phyloP scores from a whole-genome alignment of 1,140 invertebrate genomes.

The Nymphalis io region DNA sequence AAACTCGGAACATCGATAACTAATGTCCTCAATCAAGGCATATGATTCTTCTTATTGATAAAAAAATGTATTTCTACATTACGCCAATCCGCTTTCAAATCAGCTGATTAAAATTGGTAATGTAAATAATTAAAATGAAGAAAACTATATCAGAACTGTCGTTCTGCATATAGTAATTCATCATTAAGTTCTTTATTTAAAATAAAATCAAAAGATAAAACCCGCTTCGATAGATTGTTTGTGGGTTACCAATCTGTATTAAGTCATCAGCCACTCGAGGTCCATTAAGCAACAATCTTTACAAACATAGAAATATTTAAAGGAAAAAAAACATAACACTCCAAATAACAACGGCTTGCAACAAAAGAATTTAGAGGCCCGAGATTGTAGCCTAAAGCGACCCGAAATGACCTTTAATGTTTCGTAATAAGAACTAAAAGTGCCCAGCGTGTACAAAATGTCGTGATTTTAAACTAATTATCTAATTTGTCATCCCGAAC shows the following conservation, averaged over 20 bases:
- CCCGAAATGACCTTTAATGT: conserved; percentile 38
- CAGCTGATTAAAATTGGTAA: too few species aligned
- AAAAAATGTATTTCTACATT: too few species aligned
- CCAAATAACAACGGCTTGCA: conserved; percentile 24
- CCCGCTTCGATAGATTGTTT: conserved; percentile 6
- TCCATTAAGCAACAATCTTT: conserved; percentile 21
- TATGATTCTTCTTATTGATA: too few species aligned
- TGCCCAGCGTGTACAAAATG: conserved; percentile 30
- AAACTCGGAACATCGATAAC: too few species aligned
- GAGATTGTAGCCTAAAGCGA: conserved; percentile 6
- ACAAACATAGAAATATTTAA: conserved; percentile 13
- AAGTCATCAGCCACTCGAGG: conserved; percentile 15
- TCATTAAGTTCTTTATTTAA: background rate
- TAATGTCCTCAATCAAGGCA: too few species aligned
- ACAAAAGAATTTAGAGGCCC: conserved; percentile 17
- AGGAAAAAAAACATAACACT: conserved; percentile 28
- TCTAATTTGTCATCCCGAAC: conserved; percentile 64
- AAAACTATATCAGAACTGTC: background rate
- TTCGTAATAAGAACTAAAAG: conserved; percentile 36
- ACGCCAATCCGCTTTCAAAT: too few species aligned
- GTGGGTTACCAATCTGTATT: conserved; percentile 11
- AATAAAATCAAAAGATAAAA: conserved; percentile 12
- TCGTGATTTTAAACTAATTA: conserved; percentile 64
- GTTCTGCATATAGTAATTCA: background rate
- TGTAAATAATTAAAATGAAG: background rate